Conservation (phyloP, 1,140 invertebrate genomes). For the Solenopsis fugax region DNA sequence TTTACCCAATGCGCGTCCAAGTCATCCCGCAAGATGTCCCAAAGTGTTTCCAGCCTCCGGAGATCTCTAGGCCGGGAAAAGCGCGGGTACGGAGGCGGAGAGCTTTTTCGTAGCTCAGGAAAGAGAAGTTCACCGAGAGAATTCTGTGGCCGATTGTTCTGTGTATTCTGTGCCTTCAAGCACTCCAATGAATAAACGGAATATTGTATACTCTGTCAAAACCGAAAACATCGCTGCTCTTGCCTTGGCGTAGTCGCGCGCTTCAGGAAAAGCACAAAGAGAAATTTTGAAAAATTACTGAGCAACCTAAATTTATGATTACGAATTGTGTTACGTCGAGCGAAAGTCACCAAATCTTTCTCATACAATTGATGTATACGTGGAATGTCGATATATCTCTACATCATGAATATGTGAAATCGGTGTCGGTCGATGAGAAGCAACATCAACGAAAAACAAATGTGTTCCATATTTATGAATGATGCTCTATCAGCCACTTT, state of each 20-base stretch:
- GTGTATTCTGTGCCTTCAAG: constrained; percentile 28
- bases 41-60: constrained; percentile 38
- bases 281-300: background rate
- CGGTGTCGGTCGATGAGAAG: background rate
- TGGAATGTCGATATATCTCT: background rate
- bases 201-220: background rate
- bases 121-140: background rate
- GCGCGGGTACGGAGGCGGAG: background rate
- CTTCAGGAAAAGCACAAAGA: background rate
- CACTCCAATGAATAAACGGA: constrained; percentile 47
- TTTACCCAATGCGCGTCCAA: constrained; percentile 28
- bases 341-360: background rate
- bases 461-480: background rate
- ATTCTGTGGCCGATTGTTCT: constrained; percentile 38
- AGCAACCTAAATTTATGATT: background rate
- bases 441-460: background rate
- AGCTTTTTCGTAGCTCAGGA: constrained; percentile 9
- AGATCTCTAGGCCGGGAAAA: constrained; percentile 24
- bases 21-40: constrained; percentile 18
- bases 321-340: too few relatives aligned
- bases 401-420: background rate
- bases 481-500: background rate
- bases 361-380: background rate
- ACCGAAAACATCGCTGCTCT: constrained; percentile 14
- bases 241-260: background rate